phyloP scores from a whole-genome alignment of 2,888 invertebrate species.

The Drosophila hamatofila region DNA sequence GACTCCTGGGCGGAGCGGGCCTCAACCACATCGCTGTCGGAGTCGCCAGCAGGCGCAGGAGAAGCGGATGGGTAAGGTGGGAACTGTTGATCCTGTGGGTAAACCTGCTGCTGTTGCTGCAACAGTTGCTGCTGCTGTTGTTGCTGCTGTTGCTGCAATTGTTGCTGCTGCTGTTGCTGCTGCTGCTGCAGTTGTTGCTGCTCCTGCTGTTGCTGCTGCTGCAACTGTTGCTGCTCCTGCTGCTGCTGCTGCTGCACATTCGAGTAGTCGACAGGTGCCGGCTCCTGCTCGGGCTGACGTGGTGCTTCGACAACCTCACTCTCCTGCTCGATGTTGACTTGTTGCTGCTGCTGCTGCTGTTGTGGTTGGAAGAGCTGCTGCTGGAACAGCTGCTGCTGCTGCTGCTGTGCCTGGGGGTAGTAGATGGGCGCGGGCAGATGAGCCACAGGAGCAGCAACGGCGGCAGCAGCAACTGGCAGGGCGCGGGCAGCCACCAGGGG shows the following conservation, averaged over 20 bases:
- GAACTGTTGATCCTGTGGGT: slow-evolving; percentile 73
- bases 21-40: slow-evolving; percentile 75
- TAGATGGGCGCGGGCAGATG: slow-evolving; percentile 61
- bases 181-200: slow-evolving; percentile 34
- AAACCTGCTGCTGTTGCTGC: slow-evolving; percentile 29
- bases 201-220: slow-evolving; percentile 26
- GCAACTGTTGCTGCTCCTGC: slow-evolving; percentile 15
- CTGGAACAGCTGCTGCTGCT: slow-evolving; percentile 42
- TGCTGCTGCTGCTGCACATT: slow-evolving; percentile 52
- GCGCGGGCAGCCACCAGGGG: slow-evolving; percentile 76
- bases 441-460: slow-evolving; percentile 37
- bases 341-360: slow-evolving; percentile 50
- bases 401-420: slow-evolving; percentile 62
- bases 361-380: slow-evolving; percentile 50
- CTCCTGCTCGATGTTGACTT: slow-evolving; percentile 53
- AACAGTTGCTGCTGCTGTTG: slow-evolving; percentile 38
- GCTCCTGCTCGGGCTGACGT: slow-evolving; percentile 66
- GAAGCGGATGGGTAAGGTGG: slow-evolving; percentile 67
- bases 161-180: slow-evolving; percentile 23
- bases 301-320: slow-evolving; percentile 77
- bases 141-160: no score
- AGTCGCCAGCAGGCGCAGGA: slow-evolving; percentile 56
- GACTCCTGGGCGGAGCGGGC: slow-evolving; percentile 65
- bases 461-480: slow-evolving; percentile 52
- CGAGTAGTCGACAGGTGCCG: slow-evolving; percentile 73